Evolutionary conservation across 2,113 vertebrate species (phyloP), one percentile per base, ranked within the genome.

Genomic region (Hypocryptadius cinnamomeus): DNA sequence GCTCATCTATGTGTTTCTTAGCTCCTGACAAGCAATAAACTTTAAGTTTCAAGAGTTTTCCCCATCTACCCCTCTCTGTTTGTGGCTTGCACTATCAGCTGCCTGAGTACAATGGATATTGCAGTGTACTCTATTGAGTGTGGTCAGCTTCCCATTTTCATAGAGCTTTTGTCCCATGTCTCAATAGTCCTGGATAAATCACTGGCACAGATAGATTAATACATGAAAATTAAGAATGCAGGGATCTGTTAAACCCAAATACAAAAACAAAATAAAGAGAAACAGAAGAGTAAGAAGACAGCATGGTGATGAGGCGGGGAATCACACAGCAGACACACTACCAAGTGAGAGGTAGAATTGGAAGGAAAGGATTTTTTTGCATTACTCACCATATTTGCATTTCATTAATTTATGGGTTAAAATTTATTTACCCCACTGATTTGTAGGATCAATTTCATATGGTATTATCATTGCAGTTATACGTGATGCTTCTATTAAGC

Each of bases 1-100:
- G 47, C 54, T 88, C 57, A 90, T 57, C 68, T 78, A 21, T 94
- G 77, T 89, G 68, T 88, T 94, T 93, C 79, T 93, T 94, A 77
- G 83, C 73, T 92, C 31, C 33, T 7, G 4, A 40, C n/a, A 54
- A 50, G 70, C 92, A 87, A 50, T 70, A 82, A 90, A 90, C 45
- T 87, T 94, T 63, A 69, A 2, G 0, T 87, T 78, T 89, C 77
- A 77, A 91, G 69, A 51, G 53, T 93, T 80, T 85, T 72, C 37
- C 33, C 54, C 24, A 33, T 61, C 50, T 66, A 69, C n/a, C 54
- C 66, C 25, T 64, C 56, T 66, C 15, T 87, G 50, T 83, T 35
- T 50, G 39, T 85, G 69, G 60, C 47, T 85, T 85, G 44, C 64
- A 60, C 54, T 89, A 61, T 90, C 83, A 89, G 51, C 66, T 76